Base-by-base conservation (phyloP, 64 coral and sea anemone species). In the Montipora efflorescens region DNA sequence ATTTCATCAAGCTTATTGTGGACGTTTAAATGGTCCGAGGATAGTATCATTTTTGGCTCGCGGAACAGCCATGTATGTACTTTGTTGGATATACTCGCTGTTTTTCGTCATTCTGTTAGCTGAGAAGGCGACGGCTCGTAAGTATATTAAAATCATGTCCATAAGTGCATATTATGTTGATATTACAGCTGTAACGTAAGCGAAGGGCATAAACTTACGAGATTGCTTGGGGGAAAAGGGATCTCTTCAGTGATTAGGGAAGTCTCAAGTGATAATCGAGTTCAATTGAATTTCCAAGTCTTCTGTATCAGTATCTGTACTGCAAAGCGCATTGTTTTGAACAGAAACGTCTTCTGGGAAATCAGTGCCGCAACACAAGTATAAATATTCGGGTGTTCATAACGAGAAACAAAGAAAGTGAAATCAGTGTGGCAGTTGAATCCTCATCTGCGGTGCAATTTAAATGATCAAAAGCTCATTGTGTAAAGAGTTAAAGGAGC, bases 151-250 rank as follows among this genome's bases (percentile, higher is more conserved):
- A 51, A 49, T 16, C 46, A 19, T 1, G 44, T 7, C 25, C 22
- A 13, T 79, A n/a, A 53, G 48, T 79, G 52, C 25, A 11, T 23
- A 5, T 16, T 0, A 4, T 71, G 68, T 23, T 71, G 18, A 7
- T 23, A 71, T 71, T 20, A n/a, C 20, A 71, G 11, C 2, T 57
- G 79, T 82, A 82, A 82, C 79, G 79, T 62, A 36, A 82, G 68
- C 55, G 22, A 15, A 10, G 1, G 58, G 28, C 5, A 25, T 82
- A 64, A 64, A 14, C 14, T 7, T 1, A 14, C 1, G 0, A 4
- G 61, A 64, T 64, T 16, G 14, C 61, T 64, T 64, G 8, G 14
- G 15, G 61, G 3, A 14, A 4, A 15, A 12, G 52, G 5, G 52
- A 55, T 55, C 52, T 55, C 6, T 10, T 55, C 52, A 55, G 52